Evolutionary conservation across 30 jellyfish, hydroid and myxozoan species (phyloP), one percentile per base, ranked within the genome.

Genomic region (Cassiopea xamachana): DNA sequence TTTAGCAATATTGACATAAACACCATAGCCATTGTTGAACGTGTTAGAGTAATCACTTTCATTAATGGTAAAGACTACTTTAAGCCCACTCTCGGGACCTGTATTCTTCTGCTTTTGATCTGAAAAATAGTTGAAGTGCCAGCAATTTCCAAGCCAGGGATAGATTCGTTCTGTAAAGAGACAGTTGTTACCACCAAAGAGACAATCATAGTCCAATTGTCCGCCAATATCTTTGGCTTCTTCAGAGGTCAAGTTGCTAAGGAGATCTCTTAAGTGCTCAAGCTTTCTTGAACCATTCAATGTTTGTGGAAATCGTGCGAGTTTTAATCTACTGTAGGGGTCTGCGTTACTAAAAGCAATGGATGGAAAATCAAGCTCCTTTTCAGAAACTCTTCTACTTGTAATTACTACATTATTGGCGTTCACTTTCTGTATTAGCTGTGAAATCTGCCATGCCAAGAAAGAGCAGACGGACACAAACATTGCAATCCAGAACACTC

Each of bases 401-500:
- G 19, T 64, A 0, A 64, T 64, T 9, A 64, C 43, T 0, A 17
- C 43, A 64, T 0, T 27, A 17, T 64, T 64, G 0, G 39, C 15
- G 15, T 14, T 9, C 0, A 64, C 15, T 17, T 64, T 64, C 74
- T 64, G 6, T 16, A 64, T 14, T 2, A 64, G 74, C 43, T 4
- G 2, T 14, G 27, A 64, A 64, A 64, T 17, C 15, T 64, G 74
- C 74, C 74, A 64, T 13, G 15, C 2, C 27, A 64, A 17, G 43
- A 64, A 14, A 9, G 27, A 7, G 43, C 74, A 64, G 43, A 64
- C 74, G 43, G 74, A 64, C 2, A 64, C 6, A 17, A 64, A 64
- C 43, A 64, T 64, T 64, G 74, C 74, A 64, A 64, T 64, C 74
- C 74, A 64, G 43, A 64, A 64, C 74, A 64, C 8, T 64, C 74